Evolutionary conservation across 2,113 vertebrate species (phyloP).

Genomic region (Sinocyclocheilus grahami): DNA sequence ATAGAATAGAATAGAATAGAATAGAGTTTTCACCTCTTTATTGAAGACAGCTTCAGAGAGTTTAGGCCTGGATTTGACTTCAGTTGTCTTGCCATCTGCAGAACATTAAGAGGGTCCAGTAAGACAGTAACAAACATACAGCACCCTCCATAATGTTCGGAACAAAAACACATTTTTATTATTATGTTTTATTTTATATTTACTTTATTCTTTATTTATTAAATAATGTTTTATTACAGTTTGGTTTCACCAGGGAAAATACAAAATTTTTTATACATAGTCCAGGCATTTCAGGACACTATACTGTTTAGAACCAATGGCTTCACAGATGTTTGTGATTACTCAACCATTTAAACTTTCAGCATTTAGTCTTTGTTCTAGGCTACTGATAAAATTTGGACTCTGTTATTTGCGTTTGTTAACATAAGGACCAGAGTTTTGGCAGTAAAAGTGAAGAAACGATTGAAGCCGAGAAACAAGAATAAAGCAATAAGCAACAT

Average conservation of each 20-base stretch:
- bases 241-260: too few species aligned
- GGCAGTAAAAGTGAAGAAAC: neutral
- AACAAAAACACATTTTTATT: neutral
- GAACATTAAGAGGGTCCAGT: conserved; percentile 32
- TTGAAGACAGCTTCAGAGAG: conserved; percentile 72
- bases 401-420: neutral
- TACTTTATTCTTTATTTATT: neutral
- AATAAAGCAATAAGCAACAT: neutral
- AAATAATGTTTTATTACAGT: neutral
- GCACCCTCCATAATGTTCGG: neutral
- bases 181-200: too few species aligned
- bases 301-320: neutral
- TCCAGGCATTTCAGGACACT: neutral
- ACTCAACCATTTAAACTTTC: neutral
- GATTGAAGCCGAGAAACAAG: neutral
- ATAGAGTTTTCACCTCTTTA: conserved; percentile 64
- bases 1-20: neutral
- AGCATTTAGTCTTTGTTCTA: neutral
- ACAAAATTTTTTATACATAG: too few species aligned
- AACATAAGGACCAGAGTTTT: neutral
- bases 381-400: neutral
- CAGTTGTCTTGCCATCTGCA: conserved; percentile 68
- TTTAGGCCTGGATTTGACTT: conserved; percentile 74
- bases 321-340: neutral
- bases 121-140: neutral